Evolutionary conservation across 2,888 invertebrate genomes (phyloP).

Genomic region (Cinara cedri): DNA sequence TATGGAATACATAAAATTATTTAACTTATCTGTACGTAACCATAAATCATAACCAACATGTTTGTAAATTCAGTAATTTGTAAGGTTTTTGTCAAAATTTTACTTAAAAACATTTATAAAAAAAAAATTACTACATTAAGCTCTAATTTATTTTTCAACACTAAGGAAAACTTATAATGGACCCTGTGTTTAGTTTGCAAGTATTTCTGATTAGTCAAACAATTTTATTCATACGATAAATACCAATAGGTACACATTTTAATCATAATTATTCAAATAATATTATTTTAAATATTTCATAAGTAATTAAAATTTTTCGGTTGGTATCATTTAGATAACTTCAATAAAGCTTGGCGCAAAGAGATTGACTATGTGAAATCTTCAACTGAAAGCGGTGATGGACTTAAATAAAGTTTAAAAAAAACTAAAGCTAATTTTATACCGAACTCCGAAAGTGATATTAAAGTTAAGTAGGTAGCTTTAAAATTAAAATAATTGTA

Average conservation of each 20-base stretch:
- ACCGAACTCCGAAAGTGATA: background rate
- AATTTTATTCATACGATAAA: too few relatives aligned
- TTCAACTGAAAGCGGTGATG: background rate
- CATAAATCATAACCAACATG: too few relatives aligned
- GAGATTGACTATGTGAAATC: background rate
- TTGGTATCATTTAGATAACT: background rate
- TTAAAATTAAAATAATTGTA: background rate
- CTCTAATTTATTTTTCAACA: too few relatives aligned
- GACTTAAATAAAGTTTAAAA: background rate
- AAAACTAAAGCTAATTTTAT: background rate
- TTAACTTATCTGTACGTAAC: background rate
- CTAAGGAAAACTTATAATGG: too few relatives aligned
- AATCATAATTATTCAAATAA: too few relatives aligned
- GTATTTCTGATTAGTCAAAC: too few relatives aligned
- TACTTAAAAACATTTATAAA: too few relatives aligned
- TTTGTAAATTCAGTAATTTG: too few relatives aligned
- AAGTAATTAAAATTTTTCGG: too few relatives aligned
- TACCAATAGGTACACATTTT: background rate
- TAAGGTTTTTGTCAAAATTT: too few relatives aligned
- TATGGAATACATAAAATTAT: background rate
- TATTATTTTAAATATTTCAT: slow-evolving; percentile 9
- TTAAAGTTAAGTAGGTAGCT: background rate
- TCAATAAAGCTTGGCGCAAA: background rate
- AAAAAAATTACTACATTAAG: too few relatives aligned
- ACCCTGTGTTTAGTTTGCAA: too few relatives aligned